These are phyloP conservation scores for Machimus rusticus DNA, from an alignment of 2,888 invertebrate genomes.

Conservation along the genomic window DNA sequence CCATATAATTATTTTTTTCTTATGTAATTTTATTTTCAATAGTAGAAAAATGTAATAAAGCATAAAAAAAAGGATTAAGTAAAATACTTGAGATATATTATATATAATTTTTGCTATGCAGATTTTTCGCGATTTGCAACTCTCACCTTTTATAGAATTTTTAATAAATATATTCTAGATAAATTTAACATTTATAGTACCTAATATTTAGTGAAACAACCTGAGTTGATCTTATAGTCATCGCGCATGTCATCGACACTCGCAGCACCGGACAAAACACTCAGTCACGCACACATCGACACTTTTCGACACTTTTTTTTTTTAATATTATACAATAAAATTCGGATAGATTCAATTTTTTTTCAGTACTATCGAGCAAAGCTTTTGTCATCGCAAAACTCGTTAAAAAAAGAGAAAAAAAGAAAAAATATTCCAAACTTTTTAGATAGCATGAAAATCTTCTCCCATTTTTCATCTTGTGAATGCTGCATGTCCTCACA, in stretches of 20 bases:
- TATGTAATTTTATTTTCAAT: background rate
- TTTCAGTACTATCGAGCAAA: constrained; percentile 25
- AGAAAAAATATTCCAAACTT: background rate
- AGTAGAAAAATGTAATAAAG: background rate
- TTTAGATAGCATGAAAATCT: constrained; percentile 11
- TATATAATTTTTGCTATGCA: background rate
- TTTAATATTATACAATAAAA: background rate
- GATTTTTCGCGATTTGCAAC: background rate
- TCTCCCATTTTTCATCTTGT: constrained; percentile 26
- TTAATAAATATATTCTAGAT: background rate
- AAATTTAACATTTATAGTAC: constrained; percentile 22
- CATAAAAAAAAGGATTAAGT: background rate
- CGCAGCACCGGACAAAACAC: constrained; percentile 21
- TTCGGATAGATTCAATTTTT: background rate
- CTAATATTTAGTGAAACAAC: constrained; percentile 8
- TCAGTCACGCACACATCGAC: constrained; percentile 4
- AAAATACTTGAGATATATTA: background rate
- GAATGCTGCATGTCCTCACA: constrained; percentile 35
- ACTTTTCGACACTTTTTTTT: background rate
- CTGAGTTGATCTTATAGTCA: background rate
- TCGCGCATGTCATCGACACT: constrained; percentile 35
- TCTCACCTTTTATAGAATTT: constrained; percentile 1
- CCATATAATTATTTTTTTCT: background rate
- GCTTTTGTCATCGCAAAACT: constrained; percentile 20
- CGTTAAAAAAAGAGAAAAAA: background rate